Evolutionary conservation across 1,140 invertebrate species (phyloP).

Genomic region (Drosophila virilis): DNA sequence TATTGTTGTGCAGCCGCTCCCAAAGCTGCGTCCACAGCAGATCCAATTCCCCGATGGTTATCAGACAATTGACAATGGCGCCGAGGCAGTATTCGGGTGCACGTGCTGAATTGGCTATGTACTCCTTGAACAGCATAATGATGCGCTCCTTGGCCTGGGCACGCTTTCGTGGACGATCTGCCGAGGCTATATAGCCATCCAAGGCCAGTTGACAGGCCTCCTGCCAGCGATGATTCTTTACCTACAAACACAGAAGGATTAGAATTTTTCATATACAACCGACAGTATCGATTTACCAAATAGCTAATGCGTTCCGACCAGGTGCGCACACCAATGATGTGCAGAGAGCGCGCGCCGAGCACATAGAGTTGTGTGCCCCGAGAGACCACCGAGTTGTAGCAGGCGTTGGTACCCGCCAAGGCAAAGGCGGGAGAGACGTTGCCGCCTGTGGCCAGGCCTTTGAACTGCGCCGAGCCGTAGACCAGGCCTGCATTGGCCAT

Average conservation of each 20-base stretch:
- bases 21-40: slow-evolving; percentile 85
- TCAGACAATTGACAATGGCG: slow-evolving; percentile 76
- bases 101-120: slow-evolving; percentile 70
- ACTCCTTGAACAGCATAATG: slow-evolving; percentile 77
- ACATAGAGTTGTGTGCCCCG: slow-evolving; percentile 93
- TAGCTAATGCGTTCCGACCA: slow-evolving; percentile 92
- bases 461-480: slow-evolving; percentile 96
- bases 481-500: slow-evolving; percentile 93
- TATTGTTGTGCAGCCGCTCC: slow-evolving; percentile 78
- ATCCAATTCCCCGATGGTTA: slow-evolving; percentile 75
- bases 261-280: neutral
- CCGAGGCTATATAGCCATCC: slow-evolving; percentile 74
- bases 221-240: slow-evolving; percentile 88
- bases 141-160: slow-evolving; percentile 81
- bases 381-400: slow-evolving; percentile 95
- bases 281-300: slow-evolving; percentile 82
- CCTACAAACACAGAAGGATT: slow-evolving; percentile 27
- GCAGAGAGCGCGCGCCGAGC: slow-evolving; percentile 92
- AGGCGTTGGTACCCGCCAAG: slow-evolving; percentile 92
- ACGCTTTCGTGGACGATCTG: slow-evolving; percentile 71
- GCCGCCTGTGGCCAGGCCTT: slow-evolving; percentile 91
- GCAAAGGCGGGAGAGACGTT: slow-evolving; percentile 86
- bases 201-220: slow-evolving; percentile 86
- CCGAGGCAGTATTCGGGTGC: slow-evolving; percentile 80
- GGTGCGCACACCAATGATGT: slow-evolving; percentile 91